A percentile compares a stretch with the other conserved stretches of the same genome.
Conservation (phyloP, 2,113 vertebrate genomes). For the Halichoeres trimaculatus region DNA sequence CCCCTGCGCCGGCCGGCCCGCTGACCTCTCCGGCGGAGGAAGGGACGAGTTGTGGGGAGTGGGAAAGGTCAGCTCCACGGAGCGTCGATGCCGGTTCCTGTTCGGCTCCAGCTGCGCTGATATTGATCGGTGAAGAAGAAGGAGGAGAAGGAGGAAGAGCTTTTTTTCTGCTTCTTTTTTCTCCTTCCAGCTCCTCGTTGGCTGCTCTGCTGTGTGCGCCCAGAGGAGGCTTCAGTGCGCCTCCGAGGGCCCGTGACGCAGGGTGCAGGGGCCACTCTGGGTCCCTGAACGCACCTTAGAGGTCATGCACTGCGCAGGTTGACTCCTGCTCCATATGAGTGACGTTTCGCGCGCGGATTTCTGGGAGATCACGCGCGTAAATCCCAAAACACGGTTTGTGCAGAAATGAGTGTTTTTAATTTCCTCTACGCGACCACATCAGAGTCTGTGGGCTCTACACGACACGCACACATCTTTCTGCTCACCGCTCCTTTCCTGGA, state of each 20-base stretch:
- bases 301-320: background rate
- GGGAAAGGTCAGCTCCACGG: constrained; percentile 90
- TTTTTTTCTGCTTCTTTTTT: constrained; percentile 36
- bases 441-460: too few relatives aligned
- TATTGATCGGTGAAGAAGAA: constrained; percentile 89
- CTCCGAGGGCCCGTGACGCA: background rate
- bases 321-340: background rate
- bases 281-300: background rate
- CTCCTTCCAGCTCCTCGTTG: constrained; percentile 48
- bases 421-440: too few relatives aligned
- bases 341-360: background rate
- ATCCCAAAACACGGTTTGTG: background rate
- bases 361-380: background rate
- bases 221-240: background rate
- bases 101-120: constrained; percentile 87
- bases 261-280: background rate
- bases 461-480: background rate
- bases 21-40: constrained; percentile 83
- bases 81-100: constrained; percentile 86
- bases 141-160: constrained; percentile 88
- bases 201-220: constrained; percentile 37
- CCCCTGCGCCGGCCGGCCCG: constrained; percentile 54
- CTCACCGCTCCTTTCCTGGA: background rate
- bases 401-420: background rate
- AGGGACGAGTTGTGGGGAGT: constrained; percentile 86